Conservation (phyloP, 2,888 invertebrate species). For the Apotomis capreana region DNA sequence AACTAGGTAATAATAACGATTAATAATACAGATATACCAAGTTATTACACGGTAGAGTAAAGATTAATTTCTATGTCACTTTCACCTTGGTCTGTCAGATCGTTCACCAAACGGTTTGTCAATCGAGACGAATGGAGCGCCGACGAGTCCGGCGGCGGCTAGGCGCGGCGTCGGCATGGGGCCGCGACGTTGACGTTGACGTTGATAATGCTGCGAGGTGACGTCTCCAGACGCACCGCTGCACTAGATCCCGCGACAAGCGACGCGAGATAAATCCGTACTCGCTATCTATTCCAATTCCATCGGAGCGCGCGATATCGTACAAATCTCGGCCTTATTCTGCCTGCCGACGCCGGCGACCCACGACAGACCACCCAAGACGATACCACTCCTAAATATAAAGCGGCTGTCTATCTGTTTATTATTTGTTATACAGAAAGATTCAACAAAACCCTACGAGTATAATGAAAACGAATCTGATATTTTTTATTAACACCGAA, state of each 20-base stretch:
- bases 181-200: slow-evolving; percentile 50
- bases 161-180: background rate
- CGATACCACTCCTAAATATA: slow-evolving; percentile 75
- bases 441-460: slow-evolving; percentile 55
- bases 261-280: slow-evolving; percentile 70
- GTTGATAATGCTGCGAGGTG: slow-evolving; percentile 63
- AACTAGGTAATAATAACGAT: slow-evolving; percentile 8
- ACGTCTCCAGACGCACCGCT: slow-evolving; percentile 71
- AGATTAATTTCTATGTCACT: slow-evolving; percentile 37
- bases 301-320: slow-evolving; percentile 74
- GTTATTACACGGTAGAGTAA: slow-evolving; percentile 27
- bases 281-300: slow-evolving; percentile 78
- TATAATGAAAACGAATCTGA: slow-evolving; percentile 66
- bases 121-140: slow-evolving; percentile 25
- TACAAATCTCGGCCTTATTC: slow-evolving; percentile 78
- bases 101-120: slow-evolving; percentile 38
- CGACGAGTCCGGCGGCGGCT: background rate
- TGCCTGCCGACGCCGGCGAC: slow-evolving; percentile 60
- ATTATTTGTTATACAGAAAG: slow-evolving; percentile 65
- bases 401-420: slow-evolving; percentile 68
- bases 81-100: slow-evolving; percentile 42
- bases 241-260: slow-evolving; percentile 77
- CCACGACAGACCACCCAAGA: slow-evolving; percentile 75
- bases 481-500: slow-evolving; percentile 57
- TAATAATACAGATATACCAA: background rate